Evolutionary conservation across 2,797 vertebrate genomes (phyloP).

Genomic region (Mormyrus hasselquistii): DNA sequence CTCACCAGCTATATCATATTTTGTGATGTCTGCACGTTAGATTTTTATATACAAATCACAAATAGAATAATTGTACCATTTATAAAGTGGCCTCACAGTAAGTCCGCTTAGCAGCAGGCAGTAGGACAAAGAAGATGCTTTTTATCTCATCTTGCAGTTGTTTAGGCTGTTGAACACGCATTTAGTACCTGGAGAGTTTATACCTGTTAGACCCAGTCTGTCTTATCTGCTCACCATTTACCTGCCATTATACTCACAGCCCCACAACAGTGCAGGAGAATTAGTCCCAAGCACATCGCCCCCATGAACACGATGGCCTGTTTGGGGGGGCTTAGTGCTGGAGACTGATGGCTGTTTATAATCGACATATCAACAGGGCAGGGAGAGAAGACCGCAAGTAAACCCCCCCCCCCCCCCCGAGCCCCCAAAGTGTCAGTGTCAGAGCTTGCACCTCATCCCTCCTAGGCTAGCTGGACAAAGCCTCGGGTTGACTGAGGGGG

Average conservation of each 20-base stretch:
- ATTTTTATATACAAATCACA: not conserved
- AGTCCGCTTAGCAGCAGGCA: not conserved
- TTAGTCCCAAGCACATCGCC: not conserved
- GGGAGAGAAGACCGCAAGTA: not conserved
- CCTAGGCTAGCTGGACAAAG: constrained; percentile 7
- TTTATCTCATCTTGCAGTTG: not conserved
- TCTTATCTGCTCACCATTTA: not conserved
- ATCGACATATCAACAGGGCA: not conserved
- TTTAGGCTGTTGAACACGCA: not conserved
- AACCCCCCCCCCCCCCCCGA: not conserved
- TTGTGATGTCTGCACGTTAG: not conserved
- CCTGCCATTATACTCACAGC: not conserved
- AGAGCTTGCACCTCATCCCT: not conserved
- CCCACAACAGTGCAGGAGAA: not conserved
- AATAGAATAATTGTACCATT: not conserved
- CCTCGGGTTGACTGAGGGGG: constrained; percentile 11
- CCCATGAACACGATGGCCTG: not conserved
- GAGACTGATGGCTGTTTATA: not conserved
- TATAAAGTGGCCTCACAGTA: not conserved
- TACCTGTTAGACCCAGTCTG: not conserved
- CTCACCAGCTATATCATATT: not conserved
- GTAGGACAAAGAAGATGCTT: not conserved
- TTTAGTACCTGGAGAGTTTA: not conserved
- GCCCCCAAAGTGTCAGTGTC: not conserved
- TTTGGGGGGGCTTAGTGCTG: not conserved